Percentiles rank a stretch among this genome's conserved stretches.
Evolutionary conservation across 2,797 vertebrate species (phyloP).

Genomic region (Tarsius wallacei): DNA sequence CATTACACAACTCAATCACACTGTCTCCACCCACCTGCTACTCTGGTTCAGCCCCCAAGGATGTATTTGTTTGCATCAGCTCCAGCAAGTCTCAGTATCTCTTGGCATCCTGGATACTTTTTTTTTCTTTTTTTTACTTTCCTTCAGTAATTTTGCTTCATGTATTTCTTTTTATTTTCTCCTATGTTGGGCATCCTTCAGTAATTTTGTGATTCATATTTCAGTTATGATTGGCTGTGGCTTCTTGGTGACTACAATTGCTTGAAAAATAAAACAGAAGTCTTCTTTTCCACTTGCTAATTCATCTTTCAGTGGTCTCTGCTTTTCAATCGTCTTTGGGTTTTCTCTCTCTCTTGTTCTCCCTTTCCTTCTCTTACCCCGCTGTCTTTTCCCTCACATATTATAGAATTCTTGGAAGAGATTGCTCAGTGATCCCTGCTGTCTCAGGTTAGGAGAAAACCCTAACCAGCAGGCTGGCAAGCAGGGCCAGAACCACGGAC

Average conservation of each 20-base stretch:
- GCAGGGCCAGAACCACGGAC: slow-evolving; percentile 53
- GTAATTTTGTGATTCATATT: slow-evolving; percentile 1
- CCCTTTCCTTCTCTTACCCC: neutral
- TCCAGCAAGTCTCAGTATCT: neutral
- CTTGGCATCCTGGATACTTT: neutral
- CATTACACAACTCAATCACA: neutral
- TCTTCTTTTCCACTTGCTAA: neutral
- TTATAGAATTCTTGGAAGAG: slow-evolving; percentile 12
- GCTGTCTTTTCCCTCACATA: neutral
- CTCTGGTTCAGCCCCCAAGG: neutral
- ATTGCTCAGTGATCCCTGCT: neutral
- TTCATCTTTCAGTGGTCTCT: neutral
- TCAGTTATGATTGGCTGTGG: neutral
- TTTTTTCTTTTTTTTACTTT: neutral
- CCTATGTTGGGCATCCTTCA: neutral
- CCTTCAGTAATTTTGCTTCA: neutral
- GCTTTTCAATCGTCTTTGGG: neutral
- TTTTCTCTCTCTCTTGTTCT: neutral
- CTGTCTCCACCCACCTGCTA: neutral
- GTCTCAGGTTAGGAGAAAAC: neutral
- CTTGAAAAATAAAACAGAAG: slow-evolving; percentile 7
- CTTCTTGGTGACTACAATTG: neutral
- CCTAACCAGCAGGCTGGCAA: neutral
- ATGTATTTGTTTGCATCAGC: neutral
- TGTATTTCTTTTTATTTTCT: too few species aligned